Evolutionary conservation across 2,888 invertebrate genomes (phyloP), one percentile per base, ranked within the genome.

Genomic region (Parthenolecanium corni): DNA sequence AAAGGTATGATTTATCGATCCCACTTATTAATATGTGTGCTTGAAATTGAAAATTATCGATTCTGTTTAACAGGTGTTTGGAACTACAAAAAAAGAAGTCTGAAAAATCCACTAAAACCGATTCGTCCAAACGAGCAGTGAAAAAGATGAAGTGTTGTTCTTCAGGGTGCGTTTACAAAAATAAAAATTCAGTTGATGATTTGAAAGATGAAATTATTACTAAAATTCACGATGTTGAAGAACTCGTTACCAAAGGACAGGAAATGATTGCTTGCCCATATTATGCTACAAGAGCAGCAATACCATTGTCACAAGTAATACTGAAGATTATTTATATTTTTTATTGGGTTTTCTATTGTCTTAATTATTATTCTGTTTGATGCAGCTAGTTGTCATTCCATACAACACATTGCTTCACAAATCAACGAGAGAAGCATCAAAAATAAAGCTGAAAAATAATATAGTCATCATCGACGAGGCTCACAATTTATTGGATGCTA

Each of bases 391-490:
- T 58, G 78, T 88, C 52, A 74, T 86, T 11, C 86, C 87, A 0
- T 88, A 88, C 70, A 87, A 89, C 72, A 82, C 85, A 21, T 76
- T 94, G 52, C 76, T 94, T 3, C 90, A 93, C 72, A 82, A 82
- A 71, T 77, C 79, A 16, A 89, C 91, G 0, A 77, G 93, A 64
- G 77, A 82, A 68, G 83, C 87, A 11, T 82, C 81, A 71, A 84
- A 85, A 61, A 80, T 89, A 64, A 76, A 79, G 62, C 72, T 89
- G 21, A 81, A 83, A 69, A 80, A 84, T 68, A 88, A 87, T 71
- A 76, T 95, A 24, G 78, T 98, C 0, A 86, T 98, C 65, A 79
- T 90, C 18, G 98, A 98, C 72, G 98, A 98, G 74, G 97, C 97
- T 0, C 98, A 98, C 70, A 98, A 97, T 73, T 79, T 98, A 1